Evolutionary conservation across 2,888 invertebrate species (phyloP), one percentile per base, ranked within the genome.

Genomic region (Pardosa pseudoannulata): DNA sequence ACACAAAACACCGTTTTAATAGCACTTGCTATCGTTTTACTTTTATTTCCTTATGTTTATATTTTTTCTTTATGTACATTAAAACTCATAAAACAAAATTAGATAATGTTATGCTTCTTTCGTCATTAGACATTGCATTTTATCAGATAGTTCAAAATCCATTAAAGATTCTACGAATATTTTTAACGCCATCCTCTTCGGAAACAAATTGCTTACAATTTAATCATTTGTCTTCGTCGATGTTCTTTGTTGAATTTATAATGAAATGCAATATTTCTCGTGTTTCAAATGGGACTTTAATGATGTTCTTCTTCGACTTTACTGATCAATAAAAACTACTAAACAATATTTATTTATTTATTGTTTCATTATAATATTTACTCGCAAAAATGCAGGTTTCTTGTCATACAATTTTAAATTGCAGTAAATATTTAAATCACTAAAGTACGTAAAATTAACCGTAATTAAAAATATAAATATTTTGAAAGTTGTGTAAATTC

Each of bases 231-330:
- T 56, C 56, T 56, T n/a, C 41, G 41, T 56, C 23, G 19, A 23
- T 56, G 19, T 23, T 23, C 56, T n/a, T 56, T 56, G 56, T 56
- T 56, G 56, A 19, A 56, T 56, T 56, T 56, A 56, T 56, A 56
- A 56, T 56, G 56, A 56, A 56, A 56, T 56, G 56, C n/a, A 56
- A 56, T 56, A 56, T 56, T 56, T 56, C 56, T 56, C 56, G 23
- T 56, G 56, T 56, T 56, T 56, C 56, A 56, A 56, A 56, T 56
- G 56, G 56, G 16, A 56, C 56, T 56, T 56, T 56, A 56, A 56
- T 56, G 56, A 56, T 56, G 56, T 56, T 56, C 56, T 2, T 23
- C 56, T 23, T 23, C 56, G 56, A 56, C 23, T 56, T 11, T 23
- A 1, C 11, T 56, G 11, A 56, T 56, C 56, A 56, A 56, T 56